Percentiles rank a stretch among this genome's conserved stretches.
phyloP scores from a whole-genome alignment of 2,888 invertebrate genomes.

The Xiphydria camelus region DNA sequence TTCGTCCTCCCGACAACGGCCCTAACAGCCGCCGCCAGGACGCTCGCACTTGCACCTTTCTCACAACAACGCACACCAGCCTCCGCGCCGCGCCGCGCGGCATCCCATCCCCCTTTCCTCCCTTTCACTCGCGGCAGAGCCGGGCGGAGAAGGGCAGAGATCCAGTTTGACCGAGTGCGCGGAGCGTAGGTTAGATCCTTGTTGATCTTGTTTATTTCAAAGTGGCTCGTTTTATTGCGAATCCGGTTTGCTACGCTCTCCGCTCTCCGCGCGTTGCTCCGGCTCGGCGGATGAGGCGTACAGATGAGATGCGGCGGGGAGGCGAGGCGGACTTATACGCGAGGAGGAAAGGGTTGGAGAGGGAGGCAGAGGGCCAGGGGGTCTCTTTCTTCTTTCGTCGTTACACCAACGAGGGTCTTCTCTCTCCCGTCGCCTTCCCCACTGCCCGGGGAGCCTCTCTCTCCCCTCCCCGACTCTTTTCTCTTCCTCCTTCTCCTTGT shows the following conservation, averaged over 20 bases:
- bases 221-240: conserved; percentile 45
- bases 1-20: conserved; percentile 1
- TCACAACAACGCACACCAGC: conserved; percentile 22
- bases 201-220: conserved; percentile 1
- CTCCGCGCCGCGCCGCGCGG: conserved; percentile 13
- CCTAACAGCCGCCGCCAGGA: conserved; percentile 9
- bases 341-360: too few relatives aligned
- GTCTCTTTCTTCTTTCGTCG: too few relatives aligned
- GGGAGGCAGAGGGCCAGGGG: too few relatives aligned
- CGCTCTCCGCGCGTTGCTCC: too few relatives aligned
- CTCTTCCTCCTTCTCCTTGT: not conserved
- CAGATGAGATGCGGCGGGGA: too few relatives aligned
- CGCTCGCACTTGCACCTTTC: conserved; percentile 37
- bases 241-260: conserved; percentile 49
- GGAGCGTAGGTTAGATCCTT: conserved; percentile 16
- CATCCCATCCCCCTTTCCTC: not conserved
- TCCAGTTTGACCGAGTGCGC: conserved; percentile 38
- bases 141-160: conserved; percentile 23
- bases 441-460: too few relatives aligned
- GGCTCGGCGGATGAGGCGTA: too few relatives aligned
- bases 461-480: too few relatives aligned
- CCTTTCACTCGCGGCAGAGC: not conserved
- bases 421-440: too few relatives aligned
- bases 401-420: too few relatives aligned
- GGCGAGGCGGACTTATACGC: too few relatives aligned